Base-by-base conservation (phyloP, 2,888 invertebrate species). In the Agrenia bidenticulata region DNA sequence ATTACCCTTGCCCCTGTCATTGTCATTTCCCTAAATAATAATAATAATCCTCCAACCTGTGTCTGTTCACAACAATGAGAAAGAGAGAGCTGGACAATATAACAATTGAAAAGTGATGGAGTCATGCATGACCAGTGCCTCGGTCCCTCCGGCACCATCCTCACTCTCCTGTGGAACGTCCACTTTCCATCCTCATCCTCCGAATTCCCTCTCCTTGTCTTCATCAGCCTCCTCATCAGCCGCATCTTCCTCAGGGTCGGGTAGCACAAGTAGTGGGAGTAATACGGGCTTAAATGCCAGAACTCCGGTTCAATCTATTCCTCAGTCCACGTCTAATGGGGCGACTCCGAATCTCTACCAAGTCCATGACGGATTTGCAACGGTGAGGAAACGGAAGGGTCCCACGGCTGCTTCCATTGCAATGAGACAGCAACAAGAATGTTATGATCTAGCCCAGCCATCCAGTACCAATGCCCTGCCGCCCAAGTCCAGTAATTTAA, bases 291-390 rank as follows among this genome's bases (percentile, higher is more conserved):
- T 70, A 11, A 69, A 69, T 42, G 63, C 66, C 60, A 37, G 66
- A 49, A 66, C 64, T 2, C 69, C 69, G 13, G 62, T 70, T 17
- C 65, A 63, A 37, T 67, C 64, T 9, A 65, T 67, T 26, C 67
- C 67, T 15, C 66, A 54, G 4, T 59, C 67, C 15, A n/a, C 9
- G 19, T 11, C 11, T 17, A 49, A 32, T 27, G 50, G 50, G 11
- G 39, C 61, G 11, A 51, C 63, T 23, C 32, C 32, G 32, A 66
- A 63, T 42, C 58, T 66, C 45, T 70, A 70, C 56, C 73, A 70
- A 57, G 67, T 92, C 59, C 88, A 90, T 80, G 92, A 92, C 80
- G 92, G 92, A 63, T 92, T 90, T 81, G 92, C 92, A 59, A 92
- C 92, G n/a, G 89, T 92, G 15, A 75, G 80, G 58, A 77, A 77